These are phyloP conservation scores for Cheilosia vernalis DNA, from an alignment of 2,888 invertebrate genomes.

Conservation along the genomic window DNA sequence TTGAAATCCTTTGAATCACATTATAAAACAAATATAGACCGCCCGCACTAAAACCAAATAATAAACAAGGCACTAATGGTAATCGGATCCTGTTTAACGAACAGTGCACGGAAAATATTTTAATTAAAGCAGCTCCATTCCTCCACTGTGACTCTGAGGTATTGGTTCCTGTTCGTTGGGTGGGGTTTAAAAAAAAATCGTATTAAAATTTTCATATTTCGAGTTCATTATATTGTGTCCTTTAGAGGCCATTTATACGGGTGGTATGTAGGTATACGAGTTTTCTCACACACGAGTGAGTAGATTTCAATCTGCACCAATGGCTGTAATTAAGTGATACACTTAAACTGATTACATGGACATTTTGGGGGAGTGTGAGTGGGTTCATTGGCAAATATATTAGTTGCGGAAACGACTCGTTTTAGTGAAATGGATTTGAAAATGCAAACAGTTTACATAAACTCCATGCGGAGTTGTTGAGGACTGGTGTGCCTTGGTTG, in stretches of 20 bases:
- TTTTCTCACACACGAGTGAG: constrained; percentile 18
- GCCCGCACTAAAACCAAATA: constrained; percentile 11
- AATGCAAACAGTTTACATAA: no score
- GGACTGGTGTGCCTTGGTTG: no score
- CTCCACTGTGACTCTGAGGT: background rate
- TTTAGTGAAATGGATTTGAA: no score
- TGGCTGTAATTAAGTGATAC: constrained; percentile 36
- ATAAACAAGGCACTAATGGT: constrained; percentile 31
- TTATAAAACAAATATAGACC: constrained; percentile 1
- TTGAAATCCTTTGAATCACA: constrained; percentile 8
- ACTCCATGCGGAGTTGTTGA: no score
- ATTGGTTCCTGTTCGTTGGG: background rate
- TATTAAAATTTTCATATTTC: constrained; percentile 45
- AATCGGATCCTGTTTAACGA: constrained; percentile 47
- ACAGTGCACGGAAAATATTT: constrained; percentile 35
- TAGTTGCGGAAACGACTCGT: no score
- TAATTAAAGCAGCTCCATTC: constrained; percentile 28
- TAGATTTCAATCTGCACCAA: background rate
- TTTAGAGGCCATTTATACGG: background rate
- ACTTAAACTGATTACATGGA: constrained; percentile 44
- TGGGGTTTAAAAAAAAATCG: background rate
- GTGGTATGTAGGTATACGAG: background rate
- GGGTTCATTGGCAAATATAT: no score
- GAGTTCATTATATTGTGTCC: constrained; percentile 26
- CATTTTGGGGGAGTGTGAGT: background rate